Base-by-base conservation (phyloP, 1,140 invertebrate genomes). In the Eriosoma lanigerum region DNA sequence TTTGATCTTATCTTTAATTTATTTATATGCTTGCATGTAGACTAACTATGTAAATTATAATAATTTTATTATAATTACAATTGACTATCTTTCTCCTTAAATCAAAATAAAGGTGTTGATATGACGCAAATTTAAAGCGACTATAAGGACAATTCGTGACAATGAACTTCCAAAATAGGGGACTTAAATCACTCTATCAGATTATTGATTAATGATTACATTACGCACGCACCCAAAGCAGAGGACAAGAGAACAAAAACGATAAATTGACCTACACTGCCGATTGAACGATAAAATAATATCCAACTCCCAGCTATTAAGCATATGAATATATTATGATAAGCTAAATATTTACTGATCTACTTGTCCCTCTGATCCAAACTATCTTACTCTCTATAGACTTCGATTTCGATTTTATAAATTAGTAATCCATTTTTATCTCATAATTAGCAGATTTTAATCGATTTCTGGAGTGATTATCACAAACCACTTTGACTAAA, bases 261-360 rank as follows among this genome's bases (percentile, higher is more conserved):
- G 4, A 3, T 64, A 21, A 64, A 64, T 38, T 44, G 10, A 64
- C 32, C 62, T 38, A n/a, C 3, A 38, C 19, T 24, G 3, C 5
- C 13, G 50, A n/a, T 32, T 13, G 17, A 9, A 10, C 10, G 52
- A 73, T 52, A 56, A 56, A 38, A 73, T 73, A 54, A 73, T 73
- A 54, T 54, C 17, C 50, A 50, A 24, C 21, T 21, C 17, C 17
- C 19, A 13, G 9, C 48, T 1, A 73, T 73, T 38, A 73, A 54
- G 48, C 24, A n/a, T n/a, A n/a, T n/a, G n/a, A n/a, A n/a, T n/a
- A n/a, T n/a, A n/a, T 50, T 50, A 52, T 32, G 24, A 68, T 46
- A 15, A 3, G 0, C 46, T 48, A 48, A 48, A 3, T 50, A 50
- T n/a, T n/a, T 50, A 29, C 50, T 73, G 17, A 73, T 48, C 6